Conservation (phyloP, 2,113 vertebrate species). For the Lipophrys pholis region DNA sequence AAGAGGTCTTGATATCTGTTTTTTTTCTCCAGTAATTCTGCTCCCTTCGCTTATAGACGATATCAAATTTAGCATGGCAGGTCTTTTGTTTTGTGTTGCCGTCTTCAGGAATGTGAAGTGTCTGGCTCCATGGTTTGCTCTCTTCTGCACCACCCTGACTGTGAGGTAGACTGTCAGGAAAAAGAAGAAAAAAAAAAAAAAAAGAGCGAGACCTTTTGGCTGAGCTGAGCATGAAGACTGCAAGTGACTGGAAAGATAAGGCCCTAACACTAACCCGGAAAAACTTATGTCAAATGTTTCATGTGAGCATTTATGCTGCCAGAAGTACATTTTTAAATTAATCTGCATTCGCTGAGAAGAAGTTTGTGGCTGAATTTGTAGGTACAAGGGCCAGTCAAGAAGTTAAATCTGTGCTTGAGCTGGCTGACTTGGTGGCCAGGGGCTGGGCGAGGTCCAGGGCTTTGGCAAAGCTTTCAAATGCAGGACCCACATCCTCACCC, state of each 20-base stretch:
- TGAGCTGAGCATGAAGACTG: constrained; percentile 43
- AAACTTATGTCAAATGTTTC: too few species aligned
- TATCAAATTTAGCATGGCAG: constrained; percentile 32
- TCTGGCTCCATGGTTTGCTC: constrained; percentile 32
- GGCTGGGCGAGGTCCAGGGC: background rate
- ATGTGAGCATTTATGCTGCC: background rate
- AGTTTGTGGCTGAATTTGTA: too few species aligned
- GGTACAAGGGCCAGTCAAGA: too few species aligned
- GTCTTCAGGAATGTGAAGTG: constrained; percentile 62
- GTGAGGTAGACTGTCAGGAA: constrained; percentile 23
- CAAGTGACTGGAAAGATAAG: background rate
- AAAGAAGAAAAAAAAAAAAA: constrained; percentile 10
- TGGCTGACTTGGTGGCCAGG: constrained; percentile 56
- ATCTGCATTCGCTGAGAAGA: too few species aligned
- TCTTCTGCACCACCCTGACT: constrained; percentile 6
- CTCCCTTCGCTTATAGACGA: constrained; percentile 13
- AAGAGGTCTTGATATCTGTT: constrained; percentile 26
- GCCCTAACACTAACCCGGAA: too few species aligned
- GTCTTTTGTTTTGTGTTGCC: constrained; percentile 58
- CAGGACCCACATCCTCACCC: background rate
- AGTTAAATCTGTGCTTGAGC: too few species aligned
- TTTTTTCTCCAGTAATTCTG: constrained; percentile 16
- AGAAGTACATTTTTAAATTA: too few species aligned
- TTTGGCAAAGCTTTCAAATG: constrained; percentile 28
- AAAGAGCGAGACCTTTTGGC: constrained; percentile 43